Base-by-base conservation (phyloP, 2,797 vertebrate genomes). In the Leucoraja ocellata region DNA sequence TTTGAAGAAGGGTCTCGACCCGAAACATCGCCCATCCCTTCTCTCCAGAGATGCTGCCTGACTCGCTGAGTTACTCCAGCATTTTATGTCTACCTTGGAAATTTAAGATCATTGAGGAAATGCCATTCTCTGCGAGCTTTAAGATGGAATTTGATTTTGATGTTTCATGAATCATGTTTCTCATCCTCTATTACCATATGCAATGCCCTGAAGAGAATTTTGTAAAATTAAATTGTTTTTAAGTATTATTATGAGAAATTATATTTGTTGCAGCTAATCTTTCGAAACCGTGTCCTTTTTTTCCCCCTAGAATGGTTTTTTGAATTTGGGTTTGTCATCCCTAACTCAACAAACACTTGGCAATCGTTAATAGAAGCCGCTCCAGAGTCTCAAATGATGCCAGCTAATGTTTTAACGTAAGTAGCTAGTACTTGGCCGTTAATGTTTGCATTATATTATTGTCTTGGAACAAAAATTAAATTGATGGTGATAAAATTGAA, bases 281-380 rank as follows among this genome's bases (percentile, higher is more conserved):
- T 76, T 54, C 58, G 25, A n/a, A 91, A 74, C 21, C n/a, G 8
- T 21, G 80, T 92, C 95, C 28, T 94, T 93, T 92, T 94, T 95
- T 94, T 93, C 95, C 94, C 95, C 95, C 77, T 96, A 99, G 99
- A 99, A 94, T 99, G 98, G 98, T 99, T 99, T 96, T 99, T 99
- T 95, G 99, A 99, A 96, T 99, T 99, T 94, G 98, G 98, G 94
- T 99, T 99, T 94, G 98, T 99, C 95, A 99, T 99, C 94, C 99
- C 99, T 81, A 99, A 99, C 96, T 99, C 99, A 95, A 99, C 99
- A 96, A 99, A 99, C 96, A 99, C 99, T 93, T 99, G 99, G 99
- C 99, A 99, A 96, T 99, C 98, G 94, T 97, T 99, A 96, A 99
- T 99, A 97, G 99, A 99, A 95, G 98, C 99, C 28, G 99, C 99